These are phyloP conservation scores for Cordilura impudica DNA, from an alignment of 2,888 invertebrate species.

Conservation along the genomic window DNA sequence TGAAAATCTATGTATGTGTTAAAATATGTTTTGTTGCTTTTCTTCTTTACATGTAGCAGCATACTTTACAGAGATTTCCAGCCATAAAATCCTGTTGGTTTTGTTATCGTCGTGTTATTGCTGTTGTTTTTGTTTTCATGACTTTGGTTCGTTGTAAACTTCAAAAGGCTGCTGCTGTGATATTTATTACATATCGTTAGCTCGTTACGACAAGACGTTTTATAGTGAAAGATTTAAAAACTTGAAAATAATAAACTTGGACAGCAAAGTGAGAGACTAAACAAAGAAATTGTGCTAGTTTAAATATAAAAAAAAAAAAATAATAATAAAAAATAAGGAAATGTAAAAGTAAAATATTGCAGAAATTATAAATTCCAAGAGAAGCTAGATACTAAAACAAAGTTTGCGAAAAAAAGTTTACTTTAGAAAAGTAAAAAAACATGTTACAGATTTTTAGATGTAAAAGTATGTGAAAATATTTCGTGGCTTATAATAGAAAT, in stretches of 20 bases:
- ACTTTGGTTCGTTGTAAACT: constrained; percentile 36
- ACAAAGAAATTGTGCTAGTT: background rate
- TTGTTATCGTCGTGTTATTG: constrained; percentile 25
- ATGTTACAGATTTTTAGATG: too few relatives aligned
- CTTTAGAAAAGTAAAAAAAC: too few relatives aligned
- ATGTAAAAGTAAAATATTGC: too few relatives aligned
- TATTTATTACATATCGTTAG: constrained; percentile 66
- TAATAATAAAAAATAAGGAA: background rate
- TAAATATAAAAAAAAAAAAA: background rate
- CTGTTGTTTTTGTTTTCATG: constrained; percentile 18
- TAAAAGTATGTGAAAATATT: too few relatives aligned
- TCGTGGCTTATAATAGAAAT: too few relatives aligned
- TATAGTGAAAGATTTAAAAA: constrained; percentile 16
- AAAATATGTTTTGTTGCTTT: constrained; percentile 7
- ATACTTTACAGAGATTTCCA: constrained; percentile 56
- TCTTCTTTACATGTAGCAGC: constrained; percentile 16
- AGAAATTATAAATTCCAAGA: too few relatives aligned
- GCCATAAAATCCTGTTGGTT: constrained; percentile 52
- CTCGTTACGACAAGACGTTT: constrained; percentile 55
- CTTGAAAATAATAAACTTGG: background rate
- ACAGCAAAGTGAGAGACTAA: background rate
- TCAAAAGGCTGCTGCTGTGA: constrained; percentile 65
- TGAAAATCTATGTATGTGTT: background rate
- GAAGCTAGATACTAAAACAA: background rate
- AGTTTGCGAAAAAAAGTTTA: too few relatives aligned